phyloP scores from a whole-genome alignment of 1,140 invertebrate species.

The Asobara japonica region DNA sequence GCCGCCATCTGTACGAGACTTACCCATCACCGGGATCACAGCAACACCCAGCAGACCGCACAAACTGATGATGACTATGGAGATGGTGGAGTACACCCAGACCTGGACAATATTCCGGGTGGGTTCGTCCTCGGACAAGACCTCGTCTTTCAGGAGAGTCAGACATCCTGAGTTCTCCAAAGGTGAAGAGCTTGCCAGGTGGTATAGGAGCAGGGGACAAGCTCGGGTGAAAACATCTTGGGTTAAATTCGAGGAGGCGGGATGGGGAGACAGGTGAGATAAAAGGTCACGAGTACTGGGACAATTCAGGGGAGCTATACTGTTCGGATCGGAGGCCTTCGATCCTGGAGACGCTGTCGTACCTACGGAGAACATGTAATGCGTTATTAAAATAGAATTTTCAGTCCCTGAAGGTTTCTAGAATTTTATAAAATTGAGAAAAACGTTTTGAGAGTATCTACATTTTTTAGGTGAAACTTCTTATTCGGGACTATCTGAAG shows the following conservation, averaged over 20 bases:
- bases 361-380: no score
- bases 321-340: no score
- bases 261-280: conserved; percentile 50
- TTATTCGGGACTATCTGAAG: no score
- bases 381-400: no score
- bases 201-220: conserved; percentile 74
- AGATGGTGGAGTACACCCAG: conserved; percentile 84
- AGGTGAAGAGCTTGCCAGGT: conserved; percentile 67
- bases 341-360: no score
- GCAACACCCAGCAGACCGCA: conserved; percentile 85
- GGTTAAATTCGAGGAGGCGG: conserved; percentile 48
- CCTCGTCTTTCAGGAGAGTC: conserved; percentile 31
- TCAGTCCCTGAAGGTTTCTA: no score
- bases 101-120: conserved; percentile 67
- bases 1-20: no score
- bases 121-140: conserved; percentile 41
- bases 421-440: no score
- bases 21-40: conserved; percentile 90
- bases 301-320: conserved; percentile 57
- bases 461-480: no score
- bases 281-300: conserved; percentile 60
- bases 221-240: conserved; percentile 65
- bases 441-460: no score
- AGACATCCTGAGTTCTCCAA: conserved; percentile 70
- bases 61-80: conserved; percentile 84